These are phyloP conservation scores for Koerneria pararmatus DNA, from an alignment of 2,888 invertebrate species.

Conservation along the genomic window DNA sequence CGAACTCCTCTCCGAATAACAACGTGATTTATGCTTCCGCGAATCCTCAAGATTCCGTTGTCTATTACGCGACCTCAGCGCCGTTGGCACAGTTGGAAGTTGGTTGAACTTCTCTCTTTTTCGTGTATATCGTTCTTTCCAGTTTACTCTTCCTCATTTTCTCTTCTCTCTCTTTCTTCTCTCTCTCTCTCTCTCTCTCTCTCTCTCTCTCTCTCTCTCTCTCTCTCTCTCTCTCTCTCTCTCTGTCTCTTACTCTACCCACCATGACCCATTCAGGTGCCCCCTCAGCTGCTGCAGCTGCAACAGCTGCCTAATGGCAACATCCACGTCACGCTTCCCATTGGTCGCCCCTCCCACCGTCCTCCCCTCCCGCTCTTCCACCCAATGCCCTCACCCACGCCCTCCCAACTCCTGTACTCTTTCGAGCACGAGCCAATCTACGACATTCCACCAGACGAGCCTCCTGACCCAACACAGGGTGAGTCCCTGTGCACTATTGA, in stretches of 20 bases:
- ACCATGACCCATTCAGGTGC: slow-evolving; percentile 37
- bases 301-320: slow-evolving; percentile 51
- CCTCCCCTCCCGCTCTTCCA: slow-evolving; percentile 37
- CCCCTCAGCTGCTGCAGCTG: slow-evolving; percentile 46
- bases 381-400: slow-evolving; percentile 40
- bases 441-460: slow-evolving; percentile 47
- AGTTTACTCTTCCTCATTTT: neutral
- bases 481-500: slow-evolving; percentile 18
- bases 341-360: slow-evolving; percentile 37
- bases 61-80: slow-evolving; percentile 36
- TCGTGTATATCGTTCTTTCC: slow-evolving; percentile 3
- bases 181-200: neutral
- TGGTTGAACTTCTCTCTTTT: neutral
- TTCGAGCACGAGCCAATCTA: slow-evolving; percentile 55
- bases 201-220: neutral
- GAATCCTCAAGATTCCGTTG: too few species aligned
- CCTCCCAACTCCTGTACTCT: slow-evolving; percentile 46
- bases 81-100: slow-evolving; percentile 39
- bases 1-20: too few species aligned
- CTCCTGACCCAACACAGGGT: slow-evolving; percentile 28
- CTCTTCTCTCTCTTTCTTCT: neutral
- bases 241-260: slow-evolving; percentile 3
- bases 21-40: too few species aligned
- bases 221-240: slow-evolving; percentile 5
- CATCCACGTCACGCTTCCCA: slow-evolving; percentile 49